A percentile compares a stretch with the other conserved stretches of the same genome.
phyloP scores from a whole-genome alignment of 2,797 vertebrate species.

The Xiphophorus birchmanni region DNA sequence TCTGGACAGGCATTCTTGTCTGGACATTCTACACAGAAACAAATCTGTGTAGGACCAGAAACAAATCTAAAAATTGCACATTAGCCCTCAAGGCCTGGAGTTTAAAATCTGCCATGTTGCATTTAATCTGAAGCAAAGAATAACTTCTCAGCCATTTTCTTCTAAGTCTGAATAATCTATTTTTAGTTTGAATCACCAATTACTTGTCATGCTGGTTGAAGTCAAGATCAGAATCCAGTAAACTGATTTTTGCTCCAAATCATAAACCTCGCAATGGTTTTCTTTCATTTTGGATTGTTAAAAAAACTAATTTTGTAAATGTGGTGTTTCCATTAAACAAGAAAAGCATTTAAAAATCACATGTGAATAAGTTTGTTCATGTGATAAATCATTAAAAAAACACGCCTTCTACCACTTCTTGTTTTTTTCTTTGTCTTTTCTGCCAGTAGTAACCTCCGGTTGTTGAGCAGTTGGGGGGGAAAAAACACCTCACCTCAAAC shows the following conservation, averaged over 20 bases:
- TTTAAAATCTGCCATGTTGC: not conserved
- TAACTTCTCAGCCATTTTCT: slow-evolving; percentile 29
- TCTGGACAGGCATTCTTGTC: no score
- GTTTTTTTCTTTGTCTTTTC: no score
- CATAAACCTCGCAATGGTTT: not conserved
- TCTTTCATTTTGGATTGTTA: not conserved
- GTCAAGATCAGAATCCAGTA: not conserved
- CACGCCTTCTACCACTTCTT: no score
- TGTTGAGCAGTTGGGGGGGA: no score
- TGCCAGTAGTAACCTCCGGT: no score
- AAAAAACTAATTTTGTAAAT: no score
- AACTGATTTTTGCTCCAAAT: not conserved
- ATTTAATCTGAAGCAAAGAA: not conserved
- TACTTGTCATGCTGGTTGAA: not conserved
- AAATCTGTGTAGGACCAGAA: not conserved
- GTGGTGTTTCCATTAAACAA: no score
- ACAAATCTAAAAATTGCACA: not conserved
- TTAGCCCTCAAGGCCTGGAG: not conserved
- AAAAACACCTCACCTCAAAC: no score
- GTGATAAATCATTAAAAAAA: no score
- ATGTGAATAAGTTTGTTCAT: no score
- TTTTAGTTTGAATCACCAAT: slow-evolving; percentile 12
- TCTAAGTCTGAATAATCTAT: not conserved
- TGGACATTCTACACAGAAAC: no score
- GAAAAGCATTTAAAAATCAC: no score